A percentile compares a stretch with the other conserved stretches of the same genome.
These are phyloP conservation scores for Acleris literana DNA, from an alignment of 2,888 invertebrate species.

Conservation along the genomic window DNA sequence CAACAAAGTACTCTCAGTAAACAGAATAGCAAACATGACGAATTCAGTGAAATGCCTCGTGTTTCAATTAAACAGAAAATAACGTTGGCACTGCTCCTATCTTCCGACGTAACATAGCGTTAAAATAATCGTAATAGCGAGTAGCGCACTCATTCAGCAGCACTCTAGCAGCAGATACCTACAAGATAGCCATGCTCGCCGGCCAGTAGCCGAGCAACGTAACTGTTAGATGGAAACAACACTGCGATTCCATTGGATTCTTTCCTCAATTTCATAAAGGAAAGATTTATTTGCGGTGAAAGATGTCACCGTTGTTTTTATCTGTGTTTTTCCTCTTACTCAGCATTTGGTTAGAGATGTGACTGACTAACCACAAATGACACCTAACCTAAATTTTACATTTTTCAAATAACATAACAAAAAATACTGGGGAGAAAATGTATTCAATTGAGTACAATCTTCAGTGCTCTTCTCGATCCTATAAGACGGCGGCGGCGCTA, in stretches of 20 bases:
- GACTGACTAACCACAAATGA: background rate
- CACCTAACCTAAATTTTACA: background rate
- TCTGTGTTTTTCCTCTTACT: conserved; percentile 17
- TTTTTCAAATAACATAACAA: no score
- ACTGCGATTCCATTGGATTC: conserved; percentile 6
- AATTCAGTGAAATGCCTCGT: conserved; percentile 68
- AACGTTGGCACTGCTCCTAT: conserved; percentile 63
- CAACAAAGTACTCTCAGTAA: conserved; percentile 60
- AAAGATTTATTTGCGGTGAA: conserved; percentile 5
- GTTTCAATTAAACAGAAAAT: conserved; percentile 73
- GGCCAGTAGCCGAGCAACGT: no score
- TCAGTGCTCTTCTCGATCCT: conserved; percentile 52
- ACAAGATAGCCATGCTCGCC: no score
- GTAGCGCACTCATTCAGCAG: conserved; percentile 59
- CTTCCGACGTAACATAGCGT: conserved; percentile 66
- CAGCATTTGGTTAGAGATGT: conserved; percentile 9
- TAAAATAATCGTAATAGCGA: conserved; percentile 67
- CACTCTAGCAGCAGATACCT: conserved; percentile 46
- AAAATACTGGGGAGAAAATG: conserved; percentile 47
- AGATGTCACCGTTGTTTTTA: conserved; percentile 11
- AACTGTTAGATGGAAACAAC: conserved; percentile 5
- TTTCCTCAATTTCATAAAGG: conserved; percentile 1
- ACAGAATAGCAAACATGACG: conserved; percentile 61
- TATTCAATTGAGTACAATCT: conserved; percentile 55
- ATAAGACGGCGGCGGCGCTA: conserved; percentile 62